Evolutionary conservation across 2,113 vertebrate species (phyloP), one percentile per base, ranked within the genome.

Genomic region (Cochlearius cochlearius): DNA sequence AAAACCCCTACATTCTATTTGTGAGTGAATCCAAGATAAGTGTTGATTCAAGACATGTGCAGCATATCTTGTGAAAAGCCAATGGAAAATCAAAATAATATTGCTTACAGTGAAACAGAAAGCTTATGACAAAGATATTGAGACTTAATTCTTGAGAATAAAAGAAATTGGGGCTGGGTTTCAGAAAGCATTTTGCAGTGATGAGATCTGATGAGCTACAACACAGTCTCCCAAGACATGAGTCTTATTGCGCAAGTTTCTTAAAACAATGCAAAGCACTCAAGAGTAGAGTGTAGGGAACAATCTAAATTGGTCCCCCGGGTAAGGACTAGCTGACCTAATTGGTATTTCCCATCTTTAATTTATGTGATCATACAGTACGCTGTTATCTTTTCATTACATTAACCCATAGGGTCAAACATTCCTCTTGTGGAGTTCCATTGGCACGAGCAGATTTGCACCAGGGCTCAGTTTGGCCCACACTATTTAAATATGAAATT

Each of bases 341-440:
- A 97, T 94, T 97, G 95, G 89, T 94, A 95, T 95, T 97, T 96
- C 86, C 94, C 89, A 97, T 95, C 84, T 94, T 96, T 97, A 97
- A 96, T 96, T 95, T 97, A 96, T 97, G 91, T 95, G 95, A 96
- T 95, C 95, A 96, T 95, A 96, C 67, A 79, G 89, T 91, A 67
- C 86, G 86, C 80, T 97, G 94, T 97, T 97, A 95, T 95, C 94
- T 97, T 97, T 96, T 96, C 92, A 96, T 97, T 97, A 95, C 92
- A 91, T 96, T 97, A 97, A 96, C 92, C 86, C 92, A 86, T 15
- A 79, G 94, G 96, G 95, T 96, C 95, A 95, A 95, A 55, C 80
- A 62, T 85, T 95, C 32, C 91, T 96, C 77, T 92, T 19, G 53
- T 94, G 43, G 91, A 95, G 84, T 25, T 96, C 77, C 86, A 79